phyloP scores from a whole-genome alignment of 2,888 invertebrate species.

The Lacanobia oleracea region DNA sequence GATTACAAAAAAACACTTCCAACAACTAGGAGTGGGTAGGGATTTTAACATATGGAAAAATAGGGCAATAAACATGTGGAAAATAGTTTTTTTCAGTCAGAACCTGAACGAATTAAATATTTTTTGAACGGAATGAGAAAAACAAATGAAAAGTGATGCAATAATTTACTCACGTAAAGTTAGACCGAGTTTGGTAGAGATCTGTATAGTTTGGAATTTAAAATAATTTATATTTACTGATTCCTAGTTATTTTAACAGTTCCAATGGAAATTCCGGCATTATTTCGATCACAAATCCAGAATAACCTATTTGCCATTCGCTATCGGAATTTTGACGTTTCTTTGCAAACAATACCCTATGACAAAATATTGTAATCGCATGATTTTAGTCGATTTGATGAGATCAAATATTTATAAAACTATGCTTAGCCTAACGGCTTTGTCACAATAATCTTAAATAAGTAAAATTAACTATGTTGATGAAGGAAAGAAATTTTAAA shows the following conservation, averaged over 20 bases:
- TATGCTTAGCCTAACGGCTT: too few relatives aligned
- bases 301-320: constrained; percentile 54
- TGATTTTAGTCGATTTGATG: too few relatives aligned
- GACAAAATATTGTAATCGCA: not conserved
- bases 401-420: too few relatives aligned
- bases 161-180: constrained; percentile 66
- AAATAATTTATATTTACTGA: constrained; percentile 15
- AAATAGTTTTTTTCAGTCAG: not conserved
- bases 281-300: constrained; percentile 23
- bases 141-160: constrained; percentile 78
- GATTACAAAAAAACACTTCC: not conserved
- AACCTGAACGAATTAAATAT: not conserved
- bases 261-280: constrained; percentile 26
- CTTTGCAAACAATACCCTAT: constrained; percentile 4
- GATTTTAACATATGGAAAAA: not conserved
- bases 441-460: too few relatives aligned
- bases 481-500: too few relatives aligned
- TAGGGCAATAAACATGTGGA: not conserved
- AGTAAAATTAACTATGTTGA: too few relatives aligned
- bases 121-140: constrained; percentile 45
- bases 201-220: constrained; percentile 4
- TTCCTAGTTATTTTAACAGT: constrained; percentile 16
- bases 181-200: constrained; percentile 17
- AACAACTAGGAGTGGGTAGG: not conserved
- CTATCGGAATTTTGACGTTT: constrained; percentile 27